phyloP scores from a whole-genome alignment of 2,797 vertebrate species.

The Huso huso region DNA sequence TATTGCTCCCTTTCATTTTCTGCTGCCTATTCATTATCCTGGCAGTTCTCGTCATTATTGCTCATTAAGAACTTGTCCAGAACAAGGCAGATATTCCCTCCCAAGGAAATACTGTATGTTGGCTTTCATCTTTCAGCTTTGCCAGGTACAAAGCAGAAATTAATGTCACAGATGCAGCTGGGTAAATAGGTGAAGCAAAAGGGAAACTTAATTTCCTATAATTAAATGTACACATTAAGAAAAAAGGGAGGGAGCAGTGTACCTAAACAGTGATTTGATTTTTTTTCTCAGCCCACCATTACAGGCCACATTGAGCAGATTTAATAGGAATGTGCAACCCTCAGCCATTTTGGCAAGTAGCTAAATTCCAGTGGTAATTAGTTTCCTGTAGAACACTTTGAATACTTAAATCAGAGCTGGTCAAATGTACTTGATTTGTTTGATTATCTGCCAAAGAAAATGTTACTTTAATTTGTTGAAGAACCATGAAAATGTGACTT shows the following conservation, averaged over 20 bases:
- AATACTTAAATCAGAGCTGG: slow-evolving; percentile 77
- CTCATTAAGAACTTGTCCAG: too few relatives aligned
- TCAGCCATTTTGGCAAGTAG: slow-evolving; percentile 67
- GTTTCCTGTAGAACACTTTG: slow-evolving; percentile 87
- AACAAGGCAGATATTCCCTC: too few relatives aligned
- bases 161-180: slow-evolving; percentile 54
- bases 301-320: slow-evolving; percentile 47
- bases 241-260: slow-evolving; percentile 60
- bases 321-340: slow-evolving; percentile 71
- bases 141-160: slow-evolving; percentile 55
- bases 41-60: too few relatives aligned
- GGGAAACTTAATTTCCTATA: slow-evolving; percentile 59
- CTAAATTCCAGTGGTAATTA: slow-evolving; percentile 83
- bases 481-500: slow-evolving; percentile 51
- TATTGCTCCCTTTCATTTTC: too few relatives aligned
- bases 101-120: slow-evolving; percentile 12
- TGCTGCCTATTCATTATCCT: too few relatives aligned
- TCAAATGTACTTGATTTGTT: slow-evolving; percentile 81
- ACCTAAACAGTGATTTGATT: slow-evolving; percentile 63
- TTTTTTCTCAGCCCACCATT: slow-evolving; percentile 58
- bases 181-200: slow-evolving; percentile 48
- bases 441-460: slow-evolving; percentile 87
- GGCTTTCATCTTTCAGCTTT: slow-evolving; percentile 27
- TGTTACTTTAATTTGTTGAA: slow-evolving; percentile 62
- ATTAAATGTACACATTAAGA: slow-evolving; percentile 32